phyloP scores from a whole-genome alignment of 2,113 vertebrate genomes.

The Epinephelus fuscoguttatus region DNA sequence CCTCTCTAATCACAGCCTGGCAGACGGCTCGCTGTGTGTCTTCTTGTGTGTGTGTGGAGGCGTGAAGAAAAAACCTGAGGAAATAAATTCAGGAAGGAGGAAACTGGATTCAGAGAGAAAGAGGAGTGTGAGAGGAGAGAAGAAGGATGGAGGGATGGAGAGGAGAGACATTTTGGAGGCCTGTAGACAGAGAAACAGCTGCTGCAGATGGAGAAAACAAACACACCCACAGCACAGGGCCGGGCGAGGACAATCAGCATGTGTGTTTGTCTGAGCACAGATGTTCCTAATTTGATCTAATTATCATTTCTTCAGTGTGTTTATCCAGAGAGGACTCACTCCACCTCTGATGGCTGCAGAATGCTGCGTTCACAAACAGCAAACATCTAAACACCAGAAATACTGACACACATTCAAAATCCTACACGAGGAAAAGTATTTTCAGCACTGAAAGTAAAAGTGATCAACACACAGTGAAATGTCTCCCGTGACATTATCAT shows the following conservation, averaged over 20 bases:
- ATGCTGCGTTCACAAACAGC: too few species aligned
- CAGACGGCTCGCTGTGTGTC: slow-evolving; percentile 44
- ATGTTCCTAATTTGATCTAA: slow-evolving; percentile 55
- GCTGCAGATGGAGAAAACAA: slow-evolving; percentile 21
- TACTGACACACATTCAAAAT: too few species aligned
- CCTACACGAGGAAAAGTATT: too few species aligned
- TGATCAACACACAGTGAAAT: too few species aligned
- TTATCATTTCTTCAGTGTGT: slow-evolving; percentile 36
- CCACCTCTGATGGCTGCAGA: too few species aligned
- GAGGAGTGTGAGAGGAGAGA: slow-evolving; percentile 18
- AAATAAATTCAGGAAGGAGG: slow-evolving; percentile 45
- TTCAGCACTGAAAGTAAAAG: too few species aligned
- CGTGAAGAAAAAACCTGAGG: slow-evolving; percentile 37
- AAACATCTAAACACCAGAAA: too few species aligned
- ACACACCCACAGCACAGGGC: not conserved
- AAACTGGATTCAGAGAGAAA: not conserved
- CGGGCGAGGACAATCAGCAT: slow-evolving; percentile 15
- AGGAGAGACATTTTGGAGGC: not conserved
- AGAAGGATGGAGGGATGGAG: not conserved
- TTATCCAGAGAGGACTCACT: not conserved
- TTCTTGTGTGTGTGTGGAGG: slow-evolving; percentile 27
- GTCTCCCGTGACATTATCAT: too few species aligned
- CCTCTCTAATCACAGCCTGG: slow-evolving; percentile 71
- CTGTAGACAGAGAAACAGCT: slow-evolving; percentile 50
- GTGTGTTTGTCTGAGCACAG: slow-evolving; percentile 45